These are phyloP conservation scores for Stercorarius parasiticus DNA, from an alignment of 2,113 vertebrate species.

Conservation along the genomic window DNA sequence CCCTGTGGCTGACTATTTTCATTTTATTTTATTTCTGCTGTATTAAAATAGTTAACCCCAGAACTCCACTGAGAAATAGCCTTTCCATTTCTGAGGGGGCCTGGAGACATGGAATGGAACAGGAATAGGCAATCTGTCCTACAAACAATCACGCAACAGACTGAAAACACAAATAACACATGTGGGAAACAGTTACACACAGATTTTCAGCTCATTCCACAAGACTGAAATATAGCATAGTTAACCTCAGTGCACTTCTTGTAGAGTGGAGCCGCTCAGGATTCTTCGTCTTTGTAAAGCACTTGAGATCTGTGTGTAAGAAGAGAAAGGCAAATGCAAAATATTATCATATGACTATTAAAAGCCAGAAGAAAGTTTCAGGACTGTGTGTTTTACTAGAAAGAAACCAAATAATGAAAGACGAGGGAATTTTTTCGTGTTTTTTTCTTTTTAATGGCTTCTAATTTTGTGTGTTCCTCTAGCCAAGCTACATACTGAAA, in stretches of 20 bases:
- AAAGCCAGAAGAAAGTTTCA: neutral
- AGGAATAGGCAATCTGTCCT: neutral
- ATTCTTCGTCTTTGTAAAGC: neutral
- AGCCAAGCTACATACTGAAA: neutral
- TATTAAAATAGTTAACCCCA: neutral
- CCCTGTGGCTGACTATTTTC: neutral
- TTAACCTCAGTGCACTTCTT: neutral
- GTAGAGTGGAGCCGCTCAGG: neutral
- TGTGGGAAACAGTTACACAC: accelerated
- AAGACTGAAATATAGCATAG: neutral
- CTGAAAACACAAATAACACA: neutral
- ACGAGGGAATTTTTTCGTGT: accelerated
- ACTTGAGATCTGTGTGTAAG: neutral
- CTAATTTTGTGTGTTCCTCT: neutral
- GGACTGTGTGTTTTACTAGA: neutral
- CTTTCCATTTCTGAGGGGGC: neutral
- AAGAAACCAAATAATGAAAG: neutral
- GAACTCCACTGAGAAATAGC: neutral
- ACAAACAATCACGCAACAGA: neutral
- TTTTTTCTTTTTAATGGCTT: neutral
- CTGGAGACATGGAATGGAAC: neutral
- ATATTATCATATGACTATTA: neutral
- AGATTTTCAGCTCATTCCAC: neutral
- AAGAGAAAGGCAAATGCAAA: neutral
- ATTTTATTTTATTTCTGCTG: neutral